phyloP scores from a whole-genome alignment of 1,140 invertebrate genomes.

The Sinonovacula constricta region DNA sequence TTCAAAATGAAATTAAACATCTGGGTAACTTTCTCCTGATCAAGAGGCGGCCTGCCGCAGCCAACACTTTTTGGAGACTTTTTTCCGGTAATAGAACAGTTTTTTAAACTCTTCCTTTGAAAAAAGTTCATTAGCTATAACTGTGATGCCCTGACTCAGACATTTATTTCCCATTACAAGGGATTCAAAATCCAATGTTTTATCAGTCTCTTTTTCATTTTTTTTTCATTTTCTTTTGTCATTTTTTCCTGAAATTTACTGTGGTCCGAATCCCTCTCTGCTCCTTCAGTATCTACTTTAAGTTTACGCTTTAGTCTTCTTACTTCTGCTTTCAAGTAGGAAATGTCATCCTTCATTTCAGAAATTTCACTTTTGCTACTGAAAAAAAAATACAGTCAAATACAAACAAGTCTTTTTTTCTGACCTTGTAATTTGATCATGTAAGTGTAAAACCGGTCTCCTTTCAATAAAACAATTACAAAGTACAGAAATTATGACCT shows the following conservation, averaged over 20 bases:
- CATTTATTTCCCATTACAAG: conserved; percentile 1
- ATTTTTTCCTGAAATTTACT: conserved; percentile 11
- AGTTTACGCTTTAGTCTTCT: neutral
- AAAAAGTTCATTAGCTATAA: conserved; percentile 13
- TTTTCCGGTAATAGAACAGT: neutral
- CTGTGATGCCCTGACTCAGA: neutral
- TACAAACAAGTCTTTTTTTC: neutral
- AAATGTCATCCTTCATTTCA: conserved; percentile 3
- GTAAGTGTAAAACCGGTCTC: neutral
- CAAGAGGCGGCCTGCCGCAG: conserved; percentile 9
- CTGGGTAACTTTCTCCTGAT: conserved; percentile 3
- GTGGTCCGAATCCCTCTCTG: neutral
- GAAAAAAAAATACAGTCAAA: conserved; percentile 2
- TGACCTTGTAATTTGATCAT: neutral
- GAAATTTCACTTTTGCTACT: neutral
- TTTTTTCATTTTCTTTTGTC: neutral
- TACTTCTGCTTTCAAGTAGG: conserved; percentile 17
- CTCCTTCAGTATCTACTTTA: neutral
- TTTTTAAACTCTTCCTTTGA: conserved; percentile 14
- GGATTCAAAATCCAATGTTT: conserved; percentile 1
- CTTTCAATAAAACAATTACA: conserved; percentile 1
- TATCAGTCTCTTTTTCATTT: neutral
- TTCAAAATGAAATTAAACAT: conserved; percentile 3
- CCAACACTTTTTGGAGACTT: conserved; percentile 15
- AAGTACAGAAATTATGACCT: no score